Evolutionary conservation across 2,797 vertebrate species (phyloP), one percentile per base, ranked within the genome.

Genomic region (Galaxias olidus): DNA sequence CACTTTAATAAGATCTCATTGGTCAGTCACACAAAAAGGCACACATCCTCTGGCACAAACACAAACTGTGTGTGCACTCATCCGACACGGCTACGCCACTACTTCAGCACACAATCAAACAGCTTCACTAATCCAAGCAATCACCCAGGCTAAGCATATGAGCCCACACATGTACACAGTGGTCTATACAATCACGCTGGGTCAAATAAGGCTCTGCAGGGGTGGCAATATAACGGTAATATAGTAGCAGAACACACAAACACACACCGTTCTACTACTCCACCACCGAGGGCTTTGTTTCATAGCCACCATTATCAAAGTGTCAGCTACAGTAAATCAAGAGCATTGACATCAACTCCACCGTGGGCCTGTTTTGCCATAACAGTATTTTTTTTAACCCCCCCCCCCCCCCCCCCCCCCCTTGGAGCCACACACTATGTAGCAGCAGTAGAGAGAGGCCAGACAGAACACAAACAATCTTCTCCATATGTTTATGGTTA

Each of bases 81-180:
- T n/a, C n/a, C n/a, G n/a, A n/a, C n/a, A n/a, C n/a, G n/a, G n/a
- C n/a, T n/a, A 30, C 30, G 6, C 30, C 6, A 30, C 3, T 30
- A 30, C 30, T 30, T 30, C 3, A 6, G n/a, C 59, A 17, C 59
- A 40, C 56, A 17, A 40, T 42, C 46, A 61, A 18, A 66, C 4
- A 10, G n/a, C 53, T 17, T 43, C 7, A 65, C 17, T 58, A 48
- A 51, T 12, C 52, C 15, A 53, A 14, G 63, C 15, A 43, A 17
- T 40, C 1, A 61, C 41, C 63, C 59, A 68, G 9, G 57, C 44
- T 30, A 30, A 30, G 55, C 44, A 8, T 43, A 61, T 57, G 12
- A 41, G 56, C 48, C 63, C 57, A 61, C 42, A 69, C 46, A 74
- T 0, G 41, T 63, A 74, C 59, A 65, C 54, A 42, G 13, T 40